Evolutionary conservation across 2,797 vertebrate genomes (phyloP).

Genomic region (Spheniscus humboldti): DNA sequence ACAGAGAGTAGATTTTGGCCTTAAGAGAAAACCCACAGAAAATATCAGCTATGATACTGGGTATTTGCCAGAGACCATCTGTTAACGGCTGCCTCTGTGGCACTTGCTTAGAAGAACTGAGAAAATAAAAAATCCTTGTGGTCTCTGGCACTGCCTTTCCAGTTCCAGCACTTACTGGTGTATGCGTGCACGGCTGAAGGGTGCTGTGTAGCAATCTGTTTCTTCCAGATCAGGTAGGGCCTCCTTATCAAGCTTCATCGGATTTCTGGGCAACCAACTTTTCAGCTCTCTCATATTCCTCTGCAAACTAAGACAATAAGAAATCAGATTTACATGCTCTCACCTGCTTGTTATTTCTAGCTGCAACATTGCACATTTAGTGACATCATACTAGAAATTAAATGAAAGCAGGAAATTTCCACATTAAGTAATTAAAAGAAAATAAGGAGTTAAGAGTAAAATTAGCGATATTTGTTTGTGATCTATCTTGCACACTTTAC

Average conservation of each 20-base stretch:
- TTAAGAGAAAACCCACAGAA: not conserved
- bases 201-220: constrained; percentile 95
- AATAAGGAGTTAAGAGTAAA: not conserved
- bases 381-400: not conserved
- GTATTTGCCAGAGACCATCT: constrained; percentile 18
- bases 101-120: not conserved
- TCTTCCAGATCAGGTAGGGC: constrained; percentile 93
- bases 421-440: not conserved
- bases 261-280: constrained; percentile 94
- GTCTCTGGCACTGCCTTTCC: not conserved
- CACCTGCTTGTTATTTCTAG: not conserved
- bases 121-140: not conserved
- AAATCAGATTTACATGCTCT: not conserved
- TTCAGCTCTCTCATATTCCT: constrained; percentile 88
- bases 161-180: constrained; percentile 85
- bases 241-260: constrained; percentile 98
- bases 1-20: not conserved
- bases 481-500: not conserved
- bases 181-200: constrained; percentile 94
- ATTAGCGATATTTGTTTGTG: not conserved
- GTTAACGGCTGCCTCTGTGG: not conserved
- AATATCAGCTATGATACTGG: not conserved
- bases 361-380: not conserved
- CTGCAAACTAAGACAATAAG: constrained; percentile 81
- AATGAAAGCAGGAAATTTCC: not conserved